Base-by-base conservation (phyloP, 2,113 vertebrate species). In the Sapajus apella region DNA sequence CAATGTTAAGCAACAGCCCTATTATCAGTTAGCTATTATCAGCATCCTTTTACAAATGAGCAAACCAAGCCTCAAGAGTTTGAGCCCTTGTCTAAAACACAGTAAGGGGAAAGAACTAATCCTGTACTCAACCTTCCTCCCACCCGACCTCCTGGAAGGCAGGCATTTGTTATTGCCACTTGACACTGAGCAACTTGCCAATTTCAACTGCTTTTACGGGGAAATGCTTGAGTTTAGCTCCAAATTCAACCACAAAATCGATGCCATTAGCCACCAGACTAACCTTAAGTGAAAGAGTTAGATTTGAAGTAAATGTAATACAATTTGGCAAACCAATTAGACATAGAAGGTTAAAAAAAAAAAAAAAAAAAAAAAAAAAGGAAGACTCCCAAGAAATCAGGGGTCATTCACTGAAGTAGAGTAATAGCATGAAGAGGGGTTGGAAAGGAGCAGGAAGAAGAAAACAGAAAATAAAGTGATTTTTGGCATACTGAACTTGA, bases 201-300 rank as follows among this genome's bases (percentile, higher is more conserved):
- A 84, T 80, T 95, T 76, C 72, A 73, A 82, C 32, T 32, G n/a
- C 45, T 83, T 50, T 35, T 64, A 58, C 91, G 55, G 58, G 84
- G n/a, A 94, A 96, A 88, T 18, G 52, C 88, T 66, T 92, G 66
- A 45, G 32, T 87, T 96, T 80, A 90, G 16, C 88, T 92, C 23
- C 70, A 85, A 73, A 97, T 56, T 4, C 66, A 61, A 92, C 72
- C 95, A 64, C 76, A 87, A 72, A 96, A 96, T 94, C 89, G 93
- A 70, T 91, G 95, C 45, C 27, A 75, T 80, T 64, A 75, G 79
- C 30, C 66, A 82, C 77, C 80, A 89, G 35, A 86, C 55, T 76
- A 94, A 96, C 21, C 79, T 75, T 27, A 97, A 97, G 32, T 18
- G 6, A 93, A 96, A 83, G 55, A 20, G 45, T 18, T 66, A 2